A percentile compares a stretch with the other conserved stretches of the same genome.
Evolutionary conservation across 2,797 vertebrate species (phyloP).

Genomic region (Natrix natrix): DNA sequence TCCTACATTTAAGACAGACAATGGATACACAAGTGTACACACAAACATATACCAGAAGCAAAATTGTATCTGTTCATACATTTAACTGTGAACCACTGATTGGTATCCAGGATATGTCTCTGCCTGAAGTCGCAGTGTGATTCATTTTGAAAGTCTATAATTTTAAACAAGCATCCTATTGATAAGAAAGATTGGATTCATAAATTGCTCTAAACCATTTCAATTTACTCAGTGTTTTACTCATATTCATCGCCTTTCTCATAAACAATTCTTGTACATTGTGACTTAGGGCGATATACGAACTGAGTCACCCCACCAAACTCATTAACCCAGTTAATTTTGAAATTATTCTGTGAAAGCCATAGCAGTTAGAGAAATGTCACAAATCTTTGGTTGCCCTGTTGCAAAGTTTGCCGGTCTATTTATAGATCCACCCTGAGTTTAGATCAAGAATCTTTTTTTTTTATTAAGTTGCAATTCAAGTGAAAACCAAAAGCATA

Average conservation of each 20-base stretch:
- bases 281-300: not conserved
- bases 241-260: not conserved
- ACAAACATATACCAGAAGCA: not conserved
- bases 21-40: not conserved
- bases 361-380: slow-evolving; percentile 55
- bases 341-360: slow-evolving; percentile 63
- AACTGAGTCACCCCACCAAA: slow-evolving; percentile 41
- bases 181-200: slow-evolving; percentile 10
- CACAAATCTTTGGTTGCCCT: slow-evolving; percentile 55
- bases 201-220: not conserved
- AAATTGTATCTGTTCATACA: not conserved
- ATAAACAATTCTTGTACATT: not conserved
- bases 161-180: not conserved
- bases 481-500: slow-evolving; percentile 68
- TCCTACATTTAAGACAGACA: not conserved
- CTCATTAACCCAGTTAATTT: slow-evolving; percentile 54
- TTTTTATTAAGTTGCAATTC: slow-evolving; percentile 67
- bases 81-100: not conserved
- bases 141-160: slow-evolving; percentile 11
- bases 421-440: slow-evolving; percentile 66
- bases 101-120: not conserved
- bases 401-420: slow-evolving; percentile 49
- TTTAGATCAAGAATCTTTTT: slow-evolving; percentile 67
- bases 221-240: not conserved
- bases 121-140: not conserved